phyloP scores from a whole-genome alignment of 2,113 vertebrate genomes.

The Brachionichthys hirsutus region DNA sequence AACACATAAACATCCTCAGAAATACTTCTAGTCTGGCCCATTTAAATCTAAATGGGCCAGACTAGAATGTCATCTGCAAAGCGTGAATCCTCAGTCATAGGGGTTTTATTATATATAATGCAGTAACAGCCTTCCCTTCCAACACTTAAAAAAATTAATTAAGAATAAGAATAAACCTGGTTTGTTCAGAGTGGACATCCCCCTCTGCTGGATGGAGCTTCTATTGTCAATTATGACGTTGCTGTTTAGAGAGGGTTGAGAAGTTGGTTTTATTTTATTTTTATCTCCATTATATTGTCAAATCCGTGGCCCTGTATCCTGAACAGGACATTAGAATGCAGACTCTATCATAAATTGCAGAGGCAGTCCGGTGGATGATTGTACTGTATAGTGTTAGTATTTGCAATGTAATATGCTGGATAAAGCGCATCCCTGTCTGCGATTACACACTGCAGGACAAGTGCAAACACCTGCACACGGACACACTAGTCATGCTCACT shows the following conservation, averaged over 20 bases:
- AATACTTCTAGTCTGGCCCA: no score
- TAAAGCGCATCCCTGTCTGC: neutral
- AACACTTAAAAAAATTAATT: no score
- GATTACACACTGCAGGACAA: neutral
- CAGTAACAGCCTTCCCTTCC: no score
- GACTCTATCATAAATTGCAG: slow-evolving; percentile 43
- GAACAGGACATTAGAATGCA: slow-evolving; percentile 28
- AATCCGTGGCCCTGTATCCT: no score
- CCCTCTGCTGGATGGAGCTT: slow-evolving; percentile 60
- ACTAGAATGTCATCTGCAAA: no score
- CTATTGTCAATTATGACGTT: slow-evolving; percentile 24
- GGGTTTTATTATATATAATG: no score
- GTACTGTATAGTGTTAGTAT: neutral
- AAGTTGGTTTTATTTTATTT: slow-evolving; percentile 5
- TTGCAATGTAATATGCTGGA: no score
- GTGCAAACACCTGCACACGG: neutral
- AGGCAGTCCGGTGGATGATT: slow-evolving; percentile 22
- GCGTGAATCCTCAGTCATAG: no score
- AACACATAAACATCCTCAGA: no score
- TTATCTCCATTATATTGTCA: neutral
- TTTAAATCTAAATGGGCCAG: no score
- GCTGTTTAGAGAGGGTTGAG: no score
- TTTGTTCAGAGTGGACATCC: slow-evolving; percentile 31
- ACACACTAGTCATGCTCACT: neutral
- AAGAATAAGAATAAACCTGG: no score